Evolutionary conservation across 2,797 vertebrate species (phyloP).

Genomic region (Macrochelys suwanniensis): DNA sequence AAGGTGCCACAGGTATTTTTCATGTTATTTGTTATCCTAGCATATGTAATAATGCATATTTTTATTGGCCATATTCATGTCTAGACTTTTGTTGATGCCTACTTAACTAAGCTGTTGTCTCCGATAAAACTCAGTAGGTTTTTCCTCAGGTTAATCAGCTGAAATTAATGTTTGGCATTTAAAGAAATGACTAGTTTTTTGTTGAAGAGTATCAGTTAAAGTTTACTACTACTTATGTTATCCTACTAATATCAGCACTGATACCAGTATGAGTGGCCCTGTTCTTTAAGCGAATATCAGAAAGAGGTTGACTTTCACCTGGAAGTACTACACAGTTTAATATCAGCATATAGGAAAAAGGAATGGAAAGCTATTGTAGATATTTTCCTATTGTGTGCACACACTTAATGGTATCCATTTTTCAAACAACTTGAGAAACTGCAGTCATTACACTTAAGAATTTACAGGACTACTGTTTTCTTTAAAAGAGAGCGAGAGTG

Average conservation of each 20-base stretch:
- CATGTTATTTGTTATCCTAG: background rate
- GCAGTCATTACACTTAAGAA: background rate
- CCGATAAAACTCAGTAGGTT: background rate
- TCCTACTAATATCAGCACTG: background rate
- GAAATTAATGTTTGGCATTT: background rate
- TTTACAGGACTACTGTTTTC: background rate
- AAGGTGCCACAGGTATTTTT: too few relatives aligned
- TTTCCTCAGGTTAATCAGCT: background rate
- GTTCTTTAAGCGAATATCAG: background rate
- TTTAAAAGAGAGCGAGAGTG: background rate
- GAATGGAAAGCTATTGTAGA: background rate
- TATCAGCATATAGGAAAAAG: background rate
- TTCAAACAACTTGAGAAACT: slow-evolving; percentile 52
- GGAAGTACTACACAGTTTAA: background rate
- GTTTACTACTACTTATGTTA: background rate
- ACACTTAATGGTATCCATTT: background rate
- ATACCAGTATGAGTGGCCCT: background rate
- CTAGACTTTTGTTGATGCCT: background rate
- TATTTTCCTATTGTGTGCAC: accelerated
- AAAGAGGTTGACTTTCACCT: background rate
- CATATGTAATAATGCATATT: slow-evolving; percentile 10
- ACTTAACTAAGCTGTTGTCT: slow-evolving; percentile 15
- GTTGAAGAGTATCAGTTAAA: background rate
- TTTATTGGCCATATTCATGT: background rate
- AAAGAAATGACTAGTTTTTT: background rate